These are phyloP conservation scores for Leptobrachium ailaonicum DNA, from an alignment of 2,113 vertebrate genomes.

Conservation along the genomic window DNA sequence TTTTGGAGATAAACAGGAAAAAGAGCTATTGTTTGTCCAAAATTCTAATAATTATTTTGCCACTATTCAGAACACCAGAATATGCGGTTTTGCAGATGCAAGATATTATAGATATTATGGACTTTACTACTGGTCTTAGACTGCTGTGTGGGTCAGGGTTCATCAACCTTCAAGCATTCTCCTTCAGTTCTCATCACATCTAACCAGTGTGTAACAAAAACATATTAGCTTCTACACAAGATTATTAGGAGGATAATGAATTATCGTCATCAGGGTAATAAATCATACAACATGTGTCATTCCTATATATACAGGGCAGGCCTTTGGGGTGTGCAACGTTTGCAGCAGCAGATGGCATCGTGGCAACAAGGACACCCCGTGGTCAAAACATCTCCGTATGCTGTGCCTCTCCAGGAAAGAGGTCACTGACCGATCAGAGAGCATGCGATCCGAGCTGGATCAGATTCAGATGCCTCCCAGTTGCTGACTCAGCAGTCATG, in stretches of 20 bases:
- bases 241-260: background rate
- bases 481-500: no score
- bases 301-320: no score
- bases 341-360: no score
- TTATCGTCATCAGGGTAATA: background rate
- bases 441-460: no score
- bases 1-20: background rate
- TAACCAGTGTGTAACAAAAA: background rate
- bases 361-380: no score
- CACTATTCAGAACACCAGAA: background rate
- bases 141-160: constrained; percentile 15
- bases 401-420: no score
- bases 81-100: constrained; percentile 23
- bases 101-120: constrained; percentile 29
- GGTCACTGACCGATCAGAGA: no score
- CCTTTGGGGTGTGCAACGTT: no score
- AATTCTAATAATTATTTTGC: constrained; percentile 7
- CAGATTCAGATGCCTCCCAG: no score
- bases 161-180: background rate
- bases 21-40: constrained; percentile 1
- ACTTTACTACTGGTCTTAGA: constrained; percentile 4
- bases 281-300: no score
- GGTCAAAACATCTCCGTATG: no score
- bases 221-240: no score
- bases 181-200: background rate